Conservation (phyloP, 2,797 vertebrate species). For the Uromys caudimaculatus region DNA sequence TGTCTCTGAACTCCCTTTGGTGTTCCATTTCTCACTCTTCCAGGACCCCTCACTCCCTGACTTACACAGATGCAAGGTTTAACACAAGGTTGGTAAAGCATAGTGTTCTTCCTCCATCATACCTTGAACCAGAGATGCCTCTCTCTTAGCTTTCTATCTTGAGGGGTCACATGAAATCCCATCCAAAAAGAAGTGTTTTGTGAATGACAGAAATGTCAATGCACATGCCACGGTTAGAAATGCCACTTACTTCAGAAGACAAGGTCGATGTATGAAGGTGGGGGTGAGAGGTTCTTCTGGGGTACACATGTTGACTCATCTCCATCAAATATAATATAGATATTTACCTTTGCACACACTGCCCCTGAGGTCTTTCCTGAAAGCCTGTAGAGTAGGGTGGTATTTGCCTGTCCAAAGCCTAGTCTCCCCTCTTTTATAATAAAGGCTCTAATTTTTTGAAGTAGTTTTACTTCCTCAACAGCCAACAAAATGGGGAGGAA, state of each 20-base stretch:
- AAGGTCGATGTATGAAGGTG: not conserved
- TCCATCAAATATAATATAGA: not conserved
- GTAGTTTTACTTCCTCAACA: not conserved
- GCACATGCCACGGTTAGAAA: not conserved
- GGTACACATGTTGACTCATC: not conserved
- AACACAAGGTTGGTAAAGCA: not conserved
- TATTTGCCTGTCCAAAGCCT: not conserved
- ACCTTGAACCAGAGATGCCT: slow-evolving; percentile 7
- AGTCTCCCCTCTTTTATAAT: not conserved
- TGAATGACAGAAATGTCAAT: not conserved
- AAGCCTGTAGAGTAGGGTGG: not conserved
- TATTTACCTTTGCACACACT: slow-evolving; percentile 2
- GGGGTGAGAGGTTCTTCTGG: not conserved
- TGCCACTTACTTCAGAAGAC: not conserved
- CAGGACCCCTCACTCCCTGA: not conserved
- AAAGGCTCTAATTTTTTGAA: not conserved
- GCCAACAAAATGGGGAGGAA: slow-evolving; percentile 9
- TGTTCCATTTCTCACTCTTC: not conserved
- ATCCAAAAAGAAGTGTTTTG: not conserved
- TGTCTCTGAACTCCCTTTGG: not conserved
- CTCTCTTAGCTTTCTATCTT: not conserved
- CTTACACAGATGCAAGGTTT: not conserved
- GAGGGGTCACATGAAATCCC: not conserved
- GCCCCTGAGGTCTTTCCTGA: not conserved
- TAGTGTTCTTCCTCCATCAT: not conserved